Base-by-base conservation (phyloP, 1,140 invertebrate genomes). In the Paraescarpia echinospica region DNA sequence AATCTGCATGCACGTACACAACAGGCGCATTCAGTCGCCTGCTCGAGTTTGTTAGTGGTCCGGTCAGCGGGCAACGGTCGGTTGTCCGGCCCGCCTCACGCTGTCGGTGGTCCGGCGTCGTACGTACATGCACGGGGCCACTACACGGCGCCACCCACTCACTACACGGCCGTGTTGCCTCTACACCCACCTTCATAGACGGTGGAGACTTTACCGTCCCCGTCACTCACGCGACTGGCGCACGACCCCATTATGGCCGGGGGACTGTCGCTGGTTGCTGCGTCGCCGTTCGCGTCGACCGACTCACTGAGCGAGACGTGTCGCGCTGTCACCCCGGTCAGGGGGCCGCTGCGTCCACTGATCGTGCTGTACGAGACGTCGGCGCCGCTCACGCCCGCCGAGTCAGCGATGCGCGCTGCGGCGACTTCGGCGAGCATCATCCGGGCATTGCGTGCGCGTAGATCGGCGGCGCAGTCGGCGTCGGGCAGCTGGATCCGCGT, bases 341-440 rank as follows among this genome's bases (percentile, higher is more conserved):
- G 41, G 14, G 91, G 34, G 6, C 91, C 34, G 34, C 34, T 41
- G 14, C 48, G 34, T 22, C 91, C 48, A n/a, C 34, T 51, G 9
- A 91, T 34, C 33, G 34, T 59, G 33, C 34, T 91, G 91, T 91
- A 91, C 35, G 91, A 91, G 18, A 91, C 33, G n/a, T 91, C 91
- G 48, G 91, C 41, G 91, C 91, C 91, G 33, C 35, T 48, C 22
- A 59, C 33, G 89, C 89, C 89, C 34, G 91, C 33, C 34, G 41
- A 33, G 35, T 91, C 48, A 33, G 34, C 33, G 35, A 91, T 33
- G 34, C 48, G 34, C 34, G 91, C 48, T 12, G 34, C 91, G 1
- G 34, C 91, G n/a, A 91, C 34, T 12, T 91, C 51, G 9, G 88
- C 77, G 31, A 33, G 33, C 33, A 88, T 34, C 92, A 92, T 33